These are phyloP conservation scores for Idris sp. DNA, from an alignment of 1,140 invertebrate species.

Conservation along the genomic window DNA sequence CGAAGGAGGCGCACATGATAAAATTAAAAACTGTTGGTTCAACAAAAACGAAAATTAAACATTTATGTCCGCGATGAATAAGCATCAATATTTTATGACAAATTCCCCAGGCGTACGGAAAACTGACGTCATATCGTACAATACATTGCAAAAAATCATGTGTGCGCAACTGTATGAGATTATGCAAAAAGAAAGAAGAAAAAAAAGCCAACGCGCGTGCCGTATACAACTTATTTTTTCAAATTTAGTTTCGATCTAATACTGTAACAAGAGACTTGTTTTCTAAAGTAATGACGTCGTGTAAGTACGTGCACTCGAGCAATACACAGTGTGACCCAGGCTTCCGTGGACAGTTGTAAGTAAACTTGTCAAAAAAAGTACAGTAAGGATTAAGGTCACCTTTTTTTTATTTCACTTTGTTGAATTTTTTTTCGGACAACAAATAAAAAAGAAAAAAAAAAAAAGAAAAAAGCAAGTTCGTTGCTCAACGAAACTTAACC, in stretches of 20 bases:
- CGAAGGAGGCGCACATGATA: conserved; percentile 22
- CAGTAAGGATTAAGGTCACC: conserved; percentile 55
- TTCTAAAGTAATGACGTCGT: conserved; percentile 60
- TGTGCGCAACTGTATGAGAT: conserved; percentile 31
- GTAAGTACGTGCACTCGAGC: conserved; percentile 58
- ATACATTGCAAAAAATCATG: conserved; percentile 50
- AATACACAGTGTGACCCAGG: conserved; percentile 51
- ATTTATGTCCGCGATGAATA: conserved; percentile 44
- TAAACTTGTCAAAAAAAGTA: conserved; percentile 56
- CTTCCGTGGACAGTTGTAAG: conserved; percentile 52
- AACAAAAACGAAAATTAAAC: conserved; percentile 51
- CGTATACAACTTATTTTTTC: conserved; percentile 45
- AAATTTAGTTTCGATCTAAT: conserved; percentile 59
- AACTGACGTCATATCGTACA: conserved; percentile 48
- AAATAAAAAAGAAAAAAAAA: conserved; percentile 4
- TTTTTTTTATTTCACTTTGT: conserved; percentile 23
- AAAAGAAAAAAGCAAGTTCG: conserved; percentile 11
- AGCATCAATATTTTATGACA: conserved; percentile 58
- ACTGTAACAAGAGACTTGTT: conserved; percentile 55
- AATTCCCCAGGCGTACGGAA: conserved; percentile 46
- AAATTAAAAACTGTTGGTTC: conserved; percentile 44
- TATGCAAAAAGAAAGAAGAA: conserved; percentile 23
- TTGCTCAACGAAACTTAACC: conserved; percentile 33
- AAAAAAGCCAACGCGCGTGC: conserved; percentile 16
- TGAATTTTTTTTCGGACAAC: conserved; percentile 8